These are phyloP conservation scores for Anoplius nigerrimus DNA, from an alignment of 2,888 invertebrate genomes.

Conservation along the genomic window DNA sequence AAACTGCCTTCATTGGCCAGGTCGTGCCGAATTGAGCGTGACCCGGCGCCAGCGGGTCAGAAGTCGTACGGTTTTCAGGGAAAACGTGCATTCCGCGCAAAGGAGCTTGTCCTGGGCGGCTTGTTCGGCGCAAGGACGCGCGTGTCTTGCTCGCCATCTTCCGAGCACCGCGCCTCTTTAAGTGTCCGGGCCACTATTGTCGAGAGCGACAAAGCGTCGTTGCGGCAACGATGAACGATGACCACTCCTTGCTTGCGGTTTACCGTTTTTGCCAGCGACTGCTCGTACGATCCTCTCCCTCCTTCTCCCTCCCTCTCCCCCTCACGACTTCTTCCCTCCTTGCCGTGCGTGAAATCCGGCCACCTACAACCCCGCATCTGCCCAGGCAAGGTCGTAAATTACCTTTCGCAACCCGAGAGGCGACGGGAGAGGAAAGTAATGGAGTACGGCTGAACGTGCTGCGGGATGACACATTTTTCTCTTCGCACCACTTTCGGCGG, in stretches of 20 bases:
- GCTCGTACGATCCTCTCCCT: conserved; percentile 20
- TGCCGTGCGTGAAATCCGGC: conserved; percentile 13
- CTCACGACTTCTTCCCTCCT: neutral
- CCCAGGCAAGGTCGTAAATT: conserved; percentile 47
- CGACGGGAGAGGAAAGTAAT: too few species aligned
- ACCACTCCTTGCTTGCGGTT: conserved; percentile 34
- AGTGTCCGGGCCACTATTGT: too few species aligned
- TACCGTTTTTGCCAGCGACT: conserved; percentile 35
- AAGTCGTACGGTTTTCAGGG: too few species aligned
- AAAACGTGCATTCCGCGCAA: conserved; percentile 1
- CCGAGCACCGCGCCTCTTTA: too few species aligned
- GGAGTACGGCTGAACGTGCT: too few species aligned
- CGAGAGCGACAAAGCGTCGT: conserved; percentile 37
- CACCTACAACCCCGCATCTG: conserved; percentile 44
- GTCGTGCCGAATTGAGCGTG: too few species aligned
- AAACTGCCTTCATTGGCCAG: too few species aligned
- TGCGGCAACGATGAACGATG: conserved; percentile 46
- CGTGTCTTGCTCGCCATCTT: neutral
- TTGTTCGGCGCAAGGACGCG: conserved; percentile 43
- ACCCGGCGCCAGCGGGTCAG: too few species aligned
- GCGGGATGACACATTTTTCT: conserved; percentile 1
- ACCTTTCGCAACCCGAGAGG: conserved; percentile 41
- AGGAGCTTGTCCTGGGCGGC: neutral
- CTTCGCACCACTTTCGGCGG: neutral
- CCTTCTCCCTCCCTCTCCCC: conserved; percentile 10